Percentiles rank a stretch among this genome's conserved stretches.
phyloP scores from a whole-genome alignment of 2,113 vertebrate genomes.

The Petroica traversi region DNA sequence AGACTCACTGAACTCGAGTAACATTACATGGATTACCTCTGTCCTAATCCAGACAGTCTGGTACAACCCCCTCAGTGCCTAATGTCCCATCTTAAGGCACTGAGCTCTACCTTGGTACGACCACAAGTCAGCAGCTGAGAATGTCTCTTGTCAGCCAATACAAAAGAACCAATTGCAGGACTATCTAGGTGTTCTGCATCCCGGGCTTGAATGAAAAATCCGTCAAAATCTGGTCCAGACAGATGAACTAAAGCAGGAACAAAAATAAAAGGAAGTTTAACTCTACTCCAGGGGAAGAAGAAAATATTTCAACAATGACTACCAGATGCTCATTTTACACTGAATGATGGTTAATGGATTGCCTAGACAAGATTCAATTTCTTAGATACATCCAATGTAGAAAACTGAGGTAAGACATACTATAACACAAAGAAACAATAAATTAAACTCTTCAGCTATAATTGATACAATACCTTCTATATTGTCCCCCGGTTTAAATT shows the following conservation, averaged over 20 bases:
- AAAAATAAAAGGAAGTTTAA: neutral
- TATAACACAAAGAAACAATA: neutral
- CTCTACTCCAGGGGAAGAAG: neutral
- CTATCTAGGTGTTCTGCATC: conserved; percentile 58
- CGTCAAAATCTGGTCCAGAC: conserved; percentile 76
- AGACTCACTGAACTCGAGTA: neutral
- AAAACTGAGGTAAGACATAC: neutral
- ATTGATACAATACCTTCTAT: conserved; percentile 77
- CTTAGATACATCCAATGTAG: neutral
- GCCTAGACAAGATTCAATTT: neutral
- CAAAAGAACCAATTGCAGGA: conserved; percentile 77
- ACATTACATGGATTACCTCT: neutral
- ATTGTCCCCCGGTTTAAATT: conserved; percentile 76
- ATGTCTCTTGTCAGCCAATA: conserved; percentile 43
- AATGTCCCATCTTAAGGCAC: neutral
- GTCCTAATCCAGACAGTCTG: neutral
- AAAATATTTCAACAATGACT: neutral
- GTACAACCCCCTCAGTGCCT: neutral
- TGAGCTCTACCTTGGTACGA: conserved; percentile 67
- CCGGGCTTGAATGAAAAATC: conserved; percentile 85
- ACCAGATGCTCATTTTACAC: neutral
- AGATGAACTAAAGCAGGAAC: conserved; percentile 73
- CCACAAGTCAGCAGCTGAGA: conserved; percentile 83
- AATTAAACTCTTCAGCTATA: neutral
- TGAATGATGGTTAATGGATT: neutral